Base-by-base conservation (phyloP, 2,113 vertebrate species). In the Odontophorus gujanensis region DNA sequence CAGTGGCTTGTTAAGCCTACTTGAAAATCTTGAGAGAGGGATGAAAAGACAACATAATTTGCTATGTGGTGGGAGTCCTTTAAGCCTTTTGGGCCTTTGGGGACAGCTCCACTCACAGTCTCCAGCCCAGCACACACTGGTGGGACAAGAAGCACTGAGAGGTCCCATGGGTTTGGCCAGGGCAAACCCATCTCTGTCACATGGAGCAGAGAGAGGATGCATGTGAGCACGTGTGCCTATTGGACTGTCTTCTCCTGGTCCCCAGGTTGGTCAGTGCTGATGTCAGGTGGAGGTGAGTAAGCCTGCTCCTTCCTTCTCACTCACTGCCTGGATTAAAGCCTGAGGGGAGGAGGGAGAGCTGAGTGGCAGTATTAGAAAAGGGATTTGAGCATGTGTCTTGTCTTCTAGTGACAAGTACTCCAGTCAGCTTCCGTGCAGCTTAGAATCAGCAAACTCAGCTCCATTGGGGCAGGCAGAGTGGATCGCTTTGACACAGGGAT, bases 1-100 rank as follows among this genome's bases (percentile, higher is more conserved):
- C 72, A 45, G 86, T 42, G 96, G 89, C 92, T 95, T 75, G 94
- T 94, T 96, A 96, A 95, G 88, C 76, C 93, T 82, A 73, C 90
- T 95, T 8, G n/a, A 85, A 89, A 4, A 55, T 91, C 15, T 85
- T 61, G 19, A 79, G 83, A 83, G 83, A 43, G 48, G 87, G 57
- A 90, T 43, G 87, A 71, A 90, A 68, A 90, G n/a, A 51, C 34
- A 89, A 78, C 11, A 48, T 38, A 62, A 58, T 66, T 89, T 92
- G 55, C 86, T 78, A 1, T 14, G 47, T 21, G 58, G 42, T 71
- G 30, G 71, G 87, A 92, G 83, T 85, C 73, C 94, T 81, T 9
- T 5, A 53, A 86, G 69, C 25, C 43, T 53, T 62, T 59, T 30
- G 53, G 43, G 40, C 75, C 62, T 67, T 50, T 2, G 14, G 76